Evolutionary conservation across 2,888 invertebrate species (phyloP).

Genomic region (Lordiphosa fenestrarum): DNA sequence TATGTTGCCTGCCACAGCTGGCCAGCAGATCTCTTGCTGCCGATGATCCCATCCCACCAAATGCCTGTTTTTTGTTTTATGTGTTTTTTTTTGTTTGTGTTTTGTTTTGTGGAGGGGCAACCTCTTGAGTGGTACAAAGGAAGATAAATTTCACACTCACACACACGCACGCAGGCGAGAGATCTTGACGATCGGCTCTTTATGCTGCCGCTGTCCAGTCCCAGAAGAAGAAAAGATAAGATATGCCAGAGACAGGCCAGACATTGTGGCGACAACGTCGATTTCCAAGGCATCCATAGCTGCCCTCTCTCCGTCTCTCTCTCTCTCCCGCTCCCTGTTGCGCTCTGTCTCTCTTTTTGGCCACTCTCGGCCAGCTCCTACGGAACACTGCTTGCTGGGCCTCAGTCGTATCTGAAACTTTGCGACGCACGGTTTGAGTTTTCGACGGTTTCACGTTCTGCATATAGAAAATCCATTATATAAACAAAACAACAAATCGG

Average conservation of each 20-base stretch:
- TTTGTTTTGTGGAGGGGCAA: conserved; percentile 56
- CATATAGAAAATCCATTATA: conserved; percentile 31
- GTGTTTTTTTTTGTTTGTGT: conserved; percentile 42
- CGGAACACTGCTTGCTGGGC: conserved; percentile 33
- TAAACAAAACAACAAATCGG: conserved; percentile 47
- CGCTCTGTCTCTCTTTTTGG: conserved; percentile 43
- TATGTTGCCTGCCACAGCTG: conserved; percentile 17
- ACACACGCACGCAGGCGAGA: conserved; percentile 11
- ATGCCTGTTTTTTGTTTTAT: conserved; percentile 36
- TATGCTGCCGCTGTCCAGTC: conserved; percentile 53
- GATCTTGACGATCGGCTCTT: conserved; percentile 37
- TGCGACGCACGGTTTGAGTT: conserved; percentile 61
- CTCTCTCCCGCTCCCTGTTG: conserved; percentile 13
- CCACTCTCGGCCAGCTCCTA: conserved; percentile 52
- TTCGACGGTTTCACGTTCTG: conserved; percentile 9
- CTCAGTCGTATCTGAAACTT: conserved; percentile 74
- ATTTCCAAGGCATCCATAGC: conserved; percentile 31
- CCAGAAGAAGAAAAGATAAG: conserved; percentile 70
- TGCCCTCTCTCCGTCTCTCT: conserved; percentile 6
- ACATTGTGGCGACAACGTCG: conserved; percentile 78
- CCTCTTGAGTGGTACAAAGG: conserved; percentile 76
- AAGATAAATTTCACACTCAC: conserved; percentile 73
- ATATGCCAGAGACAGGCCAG: conserved; percentile 78
- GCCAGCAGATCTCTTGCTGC: conserved; percentile 23
- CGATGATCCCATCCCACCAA: conserved; percentile 54